These are phyloP conservation scores for Bos taurus DNA, from an alignment of 2,113 vertebrate species.

Conservation along the genomic window DNA sequence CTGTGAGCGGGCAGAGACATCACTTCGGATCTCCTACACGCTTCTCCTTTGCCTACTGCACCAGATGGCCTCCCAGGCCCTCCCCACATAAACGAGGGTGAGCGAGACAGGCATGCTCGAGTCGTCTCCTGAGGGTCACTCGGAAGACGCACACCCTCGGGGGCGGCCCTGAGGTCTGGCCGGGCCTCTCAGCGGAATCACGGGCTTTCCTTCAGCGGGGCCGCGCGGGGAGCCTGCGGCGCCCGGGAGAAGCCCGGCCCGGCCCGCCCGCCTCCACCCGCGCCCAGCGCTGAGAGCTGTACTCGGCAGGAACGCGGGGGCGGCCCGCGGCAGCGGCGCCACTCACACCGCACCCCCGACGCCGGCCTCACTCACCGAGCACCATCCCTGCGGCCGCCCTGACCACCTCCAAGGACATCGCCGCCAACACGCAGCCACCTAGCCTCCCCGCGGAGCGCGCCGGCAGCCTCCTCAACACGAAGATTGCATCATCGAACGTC, in stretches of 20 bases:
- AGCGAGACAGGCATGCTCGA: neutral
- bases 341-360: neutral
- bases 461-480: rapidly evolving
- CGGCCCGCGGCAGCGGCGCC: neutral
- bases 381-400: constrained; percentile 37
- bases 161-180: rapidly evolving
- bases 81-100: neutral
- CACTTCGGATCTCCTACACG: too few relatives aligned
- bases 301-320: rapidly evolving
- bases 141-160: neutral
- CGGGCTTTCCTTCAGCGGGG: neutral
- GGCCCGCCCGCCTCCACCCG: neutral
- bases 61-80: neutral
- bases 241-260: rapidly evolving
- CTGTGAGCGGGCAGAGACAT: neutral
- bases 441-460: neutral
- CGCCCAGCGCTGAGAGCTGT: neutral
- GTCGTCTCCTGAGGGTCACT: neutral
- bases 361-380: constrained; percentile 41
- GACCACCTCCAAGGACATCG: constrained; percentile 51
- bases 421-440: rapidly evolving
- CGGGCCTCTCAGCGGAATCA: neutral
- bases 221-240: neutral
- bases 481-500: constrained; percentile 41
- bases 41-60: neutral